Percentiles rank a stretch among this genome's conserved stretches.
Evolutionary conservation across 2,797 vertebrate species (phyloP).

Genomic region (Lithobates sylvaticus): DNA sequence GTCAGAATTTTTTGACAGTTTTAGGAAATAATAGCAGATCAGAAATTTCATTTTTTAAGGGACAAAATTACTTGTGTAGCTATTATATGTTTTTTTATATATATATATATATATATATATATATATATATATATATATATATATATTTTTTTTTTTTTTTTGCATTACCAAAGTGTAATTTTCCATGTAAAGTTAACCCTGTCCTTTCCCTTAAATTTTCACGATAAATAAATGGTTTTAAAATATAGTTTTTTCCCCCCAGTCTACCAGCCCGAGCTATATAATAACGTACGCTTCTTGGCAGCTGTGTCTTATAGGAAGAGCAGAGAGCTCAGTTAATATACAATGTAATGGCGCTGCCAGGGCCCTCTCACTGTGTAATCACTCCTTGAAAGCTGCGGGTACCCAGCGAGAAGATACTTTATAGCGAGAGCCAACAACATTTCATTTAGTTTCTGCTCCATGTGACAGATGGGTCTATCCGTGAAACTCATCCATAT

Average conservation of each 20-base stretch:
- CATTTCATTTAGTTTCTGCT: constrained; percentile 65
- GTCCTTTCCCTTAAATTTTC: neutral
- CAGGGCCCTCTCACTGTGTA: constrained; percentile 20
- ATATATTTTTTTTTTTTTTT: too few species aligned
- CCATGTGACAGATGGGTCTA: constrained; percentile 63
- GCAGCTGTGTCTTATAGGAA: constrained; percentile 12
- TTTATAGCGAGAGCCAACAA: constrained; percentile 54
- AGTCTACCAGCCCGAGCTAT: neutral
- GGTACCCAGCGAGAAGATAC: constrained; percentile 35
- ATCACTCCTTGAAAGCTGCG: constrained; percentile 33
- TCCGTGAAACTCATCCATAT: constrained; percentile 49
- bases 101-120: too few species aligned
- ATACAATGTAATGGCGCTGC: constrained; percentile 40
- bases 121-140: too few species aligned
- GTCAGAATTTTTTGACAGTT: too few species aligned
- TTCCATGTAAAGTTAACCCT: too few species aligned
- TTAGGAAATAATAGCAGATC: too few species aligned
- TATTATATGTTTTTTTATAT: too few species aligned
- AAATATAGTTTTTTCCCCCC: neutral
- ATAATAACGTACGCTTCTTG: constrained; percentile 12
- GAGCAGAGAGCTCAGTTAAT: constrained; percentile 27
- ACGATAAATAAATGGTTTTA: neutral
- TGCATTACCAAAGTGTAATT: too few species aligned
- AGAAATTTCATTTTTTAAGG: too few species aligned
- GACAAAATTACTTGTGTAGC: too few species aligned